Base-by-base conservation (phyloP, 2,797 vertebrate species). In the Eospalax fontanierii region DNA sequence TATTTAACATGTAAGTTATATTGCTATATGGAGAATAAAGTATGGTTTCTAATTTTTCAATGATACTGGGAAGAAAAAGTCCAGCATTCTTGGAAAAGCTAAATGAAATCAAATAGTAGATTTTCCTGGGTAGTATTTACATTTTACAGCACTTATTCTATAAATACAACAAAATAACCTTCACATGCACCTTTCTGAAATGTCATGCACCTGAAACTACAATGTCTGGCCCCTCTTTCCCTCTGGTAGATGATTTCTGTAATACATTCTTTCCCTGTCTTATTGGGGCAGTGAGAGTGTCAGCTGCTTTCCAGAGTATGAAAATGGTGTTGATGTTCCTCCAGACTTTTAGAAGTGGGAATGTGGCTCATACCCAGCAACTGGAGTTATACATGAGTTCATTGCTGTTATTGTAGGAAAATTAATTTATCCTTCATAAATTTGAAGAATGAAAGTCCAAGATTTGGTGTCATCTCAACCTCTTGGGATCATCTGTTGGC, bases 131-230 rank as follows among this genome's bases (percentile, higher is more conserved):
- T 75, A 38, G 35, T 75, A n/a, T 54, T 87, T 65, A 38, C 35
- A 79, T 79, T 84, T 87, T 71, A 80, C 6, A 92, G 22, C n/a
- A n/a, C n/a, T n/a, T n/a, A n/a, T n/a, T n/a, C 4, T 79, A 61
- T 79, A 92, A 84, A 75, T 57, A 73, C 88, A 79, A 83, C 18
- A 84, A 89, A 90, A 66, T 76, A 84, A 80, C 22, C 6, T 92
- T 66, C 46, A 24, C 50, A 19, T 35, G 50, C 40, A 59, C 21
- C 35, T 80, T 88, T 73, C 74, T 61, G 35, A 61, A 28, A 93
- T 40, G 6, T 4, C 30, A 16, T 63, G 26, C 79, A 30, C 79
- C 35, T 6, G 38, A 38, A 65, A 63, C 24, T 4, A 3, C 26
- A 35, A 21, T 19, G 35, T 28, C 46, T 57, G 46, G 22, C n/a